phyloP scores from a whole-genome alignment of 2,113 vertebrate species.

The Limnothrissa miodon region DNA sequence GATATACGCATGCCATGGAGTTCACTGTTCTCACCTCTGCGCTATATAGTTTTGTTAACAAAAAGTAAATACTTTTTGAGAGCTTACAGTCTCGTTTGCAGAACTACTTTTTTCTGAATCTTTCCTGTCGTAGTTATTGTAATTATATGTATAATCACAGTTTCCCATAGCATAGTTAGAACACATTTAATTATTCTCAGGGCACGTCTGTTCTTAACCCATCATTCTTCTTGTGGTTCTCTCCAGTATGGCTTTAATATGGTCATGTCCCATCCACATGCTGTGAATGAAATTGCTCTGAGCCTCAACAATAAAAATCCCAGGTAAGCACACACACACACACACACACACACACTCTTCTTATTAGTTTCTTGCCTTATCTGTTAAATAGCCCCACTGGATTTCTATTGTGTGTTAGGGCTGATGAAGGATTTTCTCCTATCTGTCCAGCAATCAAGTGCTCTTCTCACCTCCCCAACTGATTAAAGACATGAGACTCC shows the following conservation, averaged over 20 bases:
- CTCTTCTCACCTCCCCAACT: background rate
- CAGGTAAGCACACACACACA: slow-evolving; percentile 72
- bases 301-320: slow-evolving; percentile 97
- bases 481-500: slow-evolving; percentile 3
- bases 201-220: background rate
- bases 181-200: background rate
- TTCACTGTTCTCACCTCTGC: no score
- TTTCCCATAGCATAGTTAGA: background rate
- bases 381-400: background rate
- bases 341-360: background rate
- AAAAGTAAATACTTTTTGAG: no score
- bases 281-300: slow-evolving; percentile 94
- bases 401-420: background rate
- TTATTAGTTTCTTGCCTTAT: background rate
- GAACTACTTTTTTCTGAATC: no score
- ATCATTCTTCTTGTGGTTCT: slow-evolving; percentile 20
- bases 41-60: no score
- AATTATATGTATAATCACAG: no score
- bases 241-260: slow-evolving; percentile 96
- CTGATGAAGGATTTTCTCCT: background rate
- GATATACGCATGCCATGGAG: no score
- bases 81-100: no score
- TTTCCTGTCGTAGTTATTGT: no score
- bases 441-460: background rate
- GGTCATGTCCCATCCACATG: slow-evolving; percentile 97